Percentiles rank a stretch among this genome's conserved stretches.
Conservation (phyloP, 2,797 vertebrate species). For the Crenuchus spilurus region DNA sequence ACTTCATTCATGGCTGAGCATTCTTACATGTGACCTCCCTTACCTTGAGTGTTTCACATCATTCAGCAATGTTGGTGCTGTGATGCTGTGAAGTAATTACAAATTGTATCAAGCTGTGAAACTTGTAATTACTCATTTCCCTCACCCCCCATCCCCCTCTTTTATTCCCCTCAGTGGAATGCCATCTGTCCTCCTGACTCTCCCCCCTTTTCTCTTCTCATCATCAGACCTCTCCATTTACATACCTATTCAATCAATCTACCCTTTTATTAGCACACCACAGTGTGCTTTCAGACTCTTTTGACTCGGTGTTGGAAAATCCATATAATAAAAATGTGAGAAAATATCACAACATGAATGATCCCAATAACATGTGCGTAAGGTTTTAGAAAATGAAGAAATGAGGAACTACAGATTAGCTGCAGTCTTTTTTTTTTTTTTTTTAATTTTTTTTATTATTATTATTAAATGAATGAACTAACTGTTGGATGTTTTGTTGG, state of each 20-base stretch:
- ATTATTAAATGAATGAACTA: too few species aligned
- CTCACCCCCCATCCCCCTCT: constrained; percentile 41
- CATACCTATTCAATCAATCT: constrained; percentile 21
- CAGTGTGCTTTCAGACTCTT: not conserved
- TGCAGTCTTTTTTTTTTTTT: too few species aligned
- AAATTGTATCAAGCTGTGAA: constrained; percentile 55
- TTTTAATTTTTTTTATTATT: too few species aligned
- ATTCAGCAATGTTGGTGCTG: constrained; percentile 29
- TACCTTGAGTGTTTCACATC: constrained; percentile 20
- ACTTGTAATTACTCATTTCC: constrained; percentile 56
- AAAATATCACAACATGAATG: not conserved
- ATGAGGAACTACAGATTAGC: too few species aligned
- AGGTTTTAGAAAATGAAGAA: too few species aligned
- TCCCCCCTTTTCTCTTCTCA: constrained; percentile 11
- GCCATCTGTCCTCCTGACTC: constrained; percentile 49
- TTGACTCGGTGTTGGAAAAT: not conserved
- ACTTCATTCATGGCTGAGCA: constrained; percentile 41
- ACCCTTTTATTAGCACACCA: not conserved
- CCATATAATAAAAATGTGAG: not conserved
- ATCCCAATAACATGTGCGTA: not conserved
- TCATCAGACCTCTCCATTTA: constrained; percentile 37
- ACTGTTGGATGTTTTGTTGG: too few species aligned
- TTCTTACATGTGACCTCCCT: constrained; percentile 47
- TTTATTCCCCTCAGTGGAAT: constrained; percentile 48
- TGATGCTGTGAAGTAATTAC: constrained; percentile 54